phyloP scores from a whole-genome alignment of 2,888 invertebrate genomes.

The Stomorhina lunata region DNA sequence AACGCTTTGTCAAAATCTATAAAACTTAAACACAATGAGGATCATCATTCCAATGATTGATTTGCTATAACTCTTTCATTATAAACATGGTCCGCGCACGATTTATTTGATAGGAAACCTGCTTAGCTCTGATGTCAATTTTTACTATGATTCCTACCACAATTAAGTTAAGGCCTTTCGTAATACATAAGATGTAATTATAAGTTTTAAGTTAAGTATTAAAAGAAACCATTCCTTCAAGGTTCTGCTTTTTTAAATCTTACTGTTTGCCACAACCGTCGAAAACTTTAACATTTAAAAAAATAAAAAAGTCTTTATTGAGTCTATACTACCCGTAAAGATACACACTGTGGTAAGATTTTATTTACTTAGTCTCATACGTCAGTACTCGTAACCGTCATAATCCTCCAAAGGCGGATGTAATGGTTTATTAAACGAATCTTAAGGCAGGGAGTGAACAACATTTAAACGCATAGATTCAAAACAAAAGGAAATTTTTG shows the following conservation, averaged over 20 bases:
- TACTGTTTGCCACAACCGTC: background rate
- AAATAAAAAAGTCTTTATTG: constrained; percentile 53
- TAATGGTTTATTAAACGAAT: constrained; percentile 17
- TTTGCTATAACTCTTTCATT: no score
- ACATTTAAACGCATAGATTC: background rate
- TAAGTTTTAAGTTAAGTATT: background rate
- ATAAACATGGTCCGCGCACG: no score
- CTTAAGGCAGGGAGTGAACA: background rate
- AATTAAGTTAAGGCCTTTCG: background rate
- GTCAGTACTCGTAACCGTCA: constrained; percentile 1
- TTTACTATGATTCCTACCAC: no score
- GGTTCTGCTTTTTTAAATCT: background rate
- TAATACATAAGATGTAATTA: background rate
- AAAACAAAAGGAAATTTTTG: no score
- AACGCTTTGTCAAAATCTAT: no score
- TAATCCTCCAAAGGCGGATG: constrained; percentile 39
- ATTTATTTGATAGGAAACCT: no score
- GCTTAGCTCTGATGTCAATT: no score
- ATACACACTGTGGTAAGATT: constrained; percentile 56
- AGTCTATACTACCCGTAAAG: no score
- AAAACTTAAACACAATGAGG: no score
- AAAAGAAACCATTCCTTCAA: background rate
- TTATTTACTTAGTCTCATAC: constrained; percentile 51
- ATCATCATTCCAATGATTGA: no score
- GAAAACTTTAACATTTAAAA: constrained; percentile 56